Conservation (phyloP, 2,888 invertebrate genomes). For the Acrobasis suavella region DNA sequence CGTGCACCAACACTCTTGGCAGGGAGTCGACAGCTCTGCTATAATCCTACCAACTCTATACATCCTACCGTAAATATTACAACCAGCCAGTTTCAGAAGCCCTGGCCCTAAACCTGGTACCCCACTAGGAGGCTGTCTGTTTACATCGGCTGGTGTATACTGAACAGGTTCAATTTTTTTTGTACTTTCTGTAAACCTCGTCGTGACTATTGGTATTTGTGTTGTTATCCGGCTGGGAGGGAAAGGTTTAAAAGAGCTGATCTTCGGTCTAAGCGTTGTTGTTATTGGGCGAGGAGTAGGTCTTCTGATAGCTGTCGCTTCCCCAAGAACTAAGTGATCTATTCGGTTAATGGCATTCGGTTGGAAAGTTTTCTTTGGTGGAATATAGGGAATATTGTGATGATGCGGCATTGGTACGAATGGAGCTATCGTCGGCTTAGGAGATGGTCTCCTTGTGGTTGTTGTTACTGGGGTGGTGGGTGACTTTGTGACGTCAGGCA, state of each 20-base stretch:
- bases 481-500: constrained; percentile 32
- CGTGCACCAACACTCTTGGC: constrained; percentile 93
- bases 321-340: constrained; percentile 72
- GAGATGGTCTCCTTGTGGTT: constrained; percentile 36
- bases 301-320: constrained; percentile 65
- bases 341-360: constrained; percentile 63
- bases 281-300: constrained; percentile 48
- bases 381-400: constrained; percentile 40
- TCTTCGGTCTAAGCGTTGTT: constrained; percentile 35
- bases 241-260: constrained; percentile 31
- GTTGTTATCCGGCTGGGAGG: constrained; percentile 33
- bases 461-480: constrained; percentile 31
- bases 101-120: constrained; percentile 73
- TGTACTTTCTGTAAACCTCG: constrained; percentile 26
- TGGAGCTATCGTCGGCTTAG: constrained; percentile 41
- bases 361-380: constrained; percentile 46
- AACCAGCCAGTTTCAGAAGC: constrained; percentile 90
- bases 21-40: constrained; percentile 90
- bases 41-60: constrained; percentile 92
- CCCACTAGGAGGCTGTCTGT: constrained; percentile 43
- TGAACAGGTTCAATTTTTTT: constrained; percentile 40
- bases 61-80: constrained; percentile 95
- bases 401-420: constrained; percentile 58
- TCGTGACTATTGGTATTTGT: constrained; percentile 23
- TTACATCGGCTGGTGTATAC: constrained; percentile 40